Percentiles rank a stretch among this genome's conserved stretches.
Evolutionary conservation across 2,888 invertebrate species (phyloP).

Genomic region (Synergus laeviventris): DNA sequence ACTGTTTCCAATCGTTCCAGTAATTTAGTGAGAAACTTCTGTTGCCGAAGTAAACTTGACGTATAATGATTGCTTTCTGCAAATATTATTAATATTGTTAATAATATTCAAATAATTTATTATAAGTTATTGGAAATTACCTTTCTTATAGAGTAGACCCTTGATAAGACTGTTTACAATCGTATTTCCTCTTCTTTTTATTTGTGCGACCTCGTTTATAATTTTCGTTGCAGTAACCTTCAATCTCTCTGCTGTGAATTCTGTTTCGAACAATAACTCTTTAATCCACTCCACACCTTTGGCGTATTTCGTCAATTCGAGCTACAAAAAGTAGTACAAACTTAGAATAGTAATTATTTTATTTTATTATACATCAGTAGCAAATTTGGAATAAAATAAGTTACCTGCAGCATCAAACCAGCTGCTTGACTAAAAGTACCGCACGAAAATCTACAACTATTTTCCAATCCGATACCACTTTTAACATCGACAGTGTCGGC

Average conservation of each 20-base stretch:
- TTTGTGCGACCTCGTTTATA: conserved; percentile 87
- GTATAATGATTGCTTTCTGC: conserved; percentile 85
- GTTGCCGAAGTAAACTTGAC: conserved; percentile 85
- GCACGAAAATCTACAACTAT: conserved; percentile 80
- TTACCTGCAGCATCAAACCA: conserved; percentile 82
- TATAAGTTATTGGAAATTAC: conserved; percentile 70
- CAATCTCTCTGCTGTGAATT: conserved; percentile 85
- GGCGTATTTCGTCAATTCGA: conserved; percentile 86
- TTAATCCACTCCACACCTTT: conserved; percentile 86
- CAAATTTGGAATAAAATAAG: conserved; percentile 43
- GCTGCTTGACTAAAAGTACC: conserved; percentile 85
- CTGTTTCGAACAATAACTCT: conserved; percentile 85
- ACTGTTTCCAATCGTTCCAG: conserved; percentile 79
- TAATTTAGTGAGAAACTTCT: conserved; percentile 84
- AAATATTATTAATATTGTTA: conserved; percentile 40
- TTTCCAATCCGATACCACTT: conserved; percentile 82
- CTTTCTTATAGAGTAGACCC: conserved; percentile 79
- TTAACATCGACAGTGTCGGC: conserved; percentile 83
- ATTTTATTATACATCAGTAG: background rate
- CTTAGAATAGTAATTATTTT: background rate
- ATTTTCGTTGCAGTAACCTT: conserved; percentile 88
- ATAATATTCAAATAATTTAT: conserved; percentile 44
- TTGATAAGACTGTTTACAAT: conserved; percentile 82
- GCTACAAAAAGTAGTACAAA: conserved; percentile 75
- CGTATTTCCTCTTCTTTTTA: conserved; percentile 84